These are phyloP conservation scores for Helicoverpa armigera DNA, from an alignment of 1,140 invertebrate species.

Conservation along the genomic window DNA sequence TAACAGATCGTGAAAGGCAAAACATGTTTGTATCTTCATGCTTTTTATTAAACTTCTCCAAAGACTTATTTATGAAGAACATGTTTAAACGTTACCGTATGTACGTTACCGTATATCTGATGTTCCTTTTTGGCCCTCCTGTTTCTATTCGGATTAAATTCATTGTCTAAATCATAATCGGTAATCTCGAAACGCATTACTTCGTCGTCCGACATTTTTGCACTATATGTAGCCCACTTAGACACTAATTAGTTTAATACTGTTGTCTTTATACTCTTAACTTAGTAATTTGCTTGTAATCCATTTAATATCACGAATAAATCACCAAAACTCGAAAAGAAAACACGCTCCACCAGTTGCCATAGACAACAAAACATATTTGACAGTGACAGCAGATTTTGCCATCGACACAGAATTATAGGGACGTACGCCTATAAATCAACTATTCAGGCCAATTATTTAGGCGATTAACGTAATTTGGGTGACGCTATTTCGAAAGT, in stretches of 20 bases:
- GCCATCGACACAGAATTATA: no score
- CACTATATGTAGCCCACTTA: no score
- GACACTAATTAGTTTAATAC: not conserved
- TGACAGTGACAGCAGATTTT: no score
- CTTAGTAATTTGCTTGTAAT: not conserved
- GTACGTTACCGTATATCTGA: conserved; percentile 94
- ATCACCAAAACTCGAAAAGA: not conserved
- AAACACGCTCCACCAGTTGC: no score
- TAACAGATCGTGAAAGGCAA: not conserved
- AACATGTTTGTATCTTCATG: conserved; percentile 10
- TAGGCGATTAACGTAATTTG: no score
- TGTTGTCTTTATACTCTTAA: not conserved
- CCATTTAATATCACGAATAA: not conserved
- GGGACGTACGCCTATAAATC: no score
- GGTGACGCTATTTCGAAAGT: no score
- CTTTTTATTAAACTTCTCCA: no score
- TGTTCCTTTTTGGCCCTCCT: conserved; percentile 93
- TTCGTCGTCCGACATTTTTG: conserved; percentile 93
- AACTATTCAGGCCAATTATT: no score
- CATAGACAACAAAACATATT: no score
- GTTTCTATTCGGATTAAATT: conserved; percentile 94
- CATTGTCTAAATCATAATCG: conserved; percentile 97
- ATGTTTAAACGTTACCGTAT: not conserved
- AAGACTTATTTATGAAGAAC: not conserved
- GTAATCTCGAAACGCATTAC: conserved; percentile 97